Base-by-base conservation (phyloP, 2,888 invertebrate species). In the Plebejus argus region DNA sequence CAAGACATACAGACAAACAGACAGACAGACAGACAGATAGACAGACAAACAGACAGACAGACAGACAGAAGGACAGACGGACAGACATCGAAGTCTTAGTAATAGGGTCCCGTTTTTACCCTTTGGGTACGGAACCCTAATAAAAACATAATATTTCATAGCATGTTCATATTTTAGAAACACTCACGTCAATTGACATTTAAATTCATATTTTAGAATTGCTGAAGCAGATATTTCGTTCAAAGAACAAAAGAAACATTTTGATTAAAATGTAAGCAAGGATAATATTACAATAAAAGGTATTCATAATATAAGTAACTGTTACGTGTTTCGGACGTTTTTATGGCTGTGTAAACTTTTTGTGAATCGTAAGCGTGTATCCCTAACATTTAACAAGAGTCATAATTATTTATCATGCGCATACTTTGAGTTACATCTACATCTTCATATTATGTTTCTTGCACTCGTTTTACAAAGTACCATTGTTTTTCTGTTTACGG, bases 361-460 rank as follows among this genome's bases (percentile, higher is more conserved):
- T 66, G 18, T 66, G 66, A 66, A 66, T 66, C 28, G 66, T 18
- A 33, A 66, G 66, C 28, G 33, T 66, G 66, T 66, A 33, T 66
- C 66, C 66, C 66, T 66, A 18, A 66, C 66, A 66, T 66, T 66
- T 66, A 66, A 66, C 66, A 66, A 66, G 66, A 66, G 66, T 66
- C 66, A 66, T 66, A n/a, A n/a, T n/a, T n/a, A 66, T 66, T 66
- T 66, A 33, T 66, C 33, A 66, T 66, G 66, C 66, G 28, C 66
- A 66, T 18, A 66, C 28, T 66, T 66, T 28, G 15, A 66, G 15
- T 66, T 66, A 15, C 33, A 28, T 66, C 15, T 66, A 66, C 66
- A 33, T 66, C 66, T 66, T 28, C 28, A 6, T 66, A 28, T 10
- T 66, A 28, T 10, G 28, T 66, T 66, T 28, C 12, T 23, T 66